Evolutionary conservation across 2,888 invertebrate species (phyloP).

Genomic region (Lasioglossum leucozonium): DNA sequence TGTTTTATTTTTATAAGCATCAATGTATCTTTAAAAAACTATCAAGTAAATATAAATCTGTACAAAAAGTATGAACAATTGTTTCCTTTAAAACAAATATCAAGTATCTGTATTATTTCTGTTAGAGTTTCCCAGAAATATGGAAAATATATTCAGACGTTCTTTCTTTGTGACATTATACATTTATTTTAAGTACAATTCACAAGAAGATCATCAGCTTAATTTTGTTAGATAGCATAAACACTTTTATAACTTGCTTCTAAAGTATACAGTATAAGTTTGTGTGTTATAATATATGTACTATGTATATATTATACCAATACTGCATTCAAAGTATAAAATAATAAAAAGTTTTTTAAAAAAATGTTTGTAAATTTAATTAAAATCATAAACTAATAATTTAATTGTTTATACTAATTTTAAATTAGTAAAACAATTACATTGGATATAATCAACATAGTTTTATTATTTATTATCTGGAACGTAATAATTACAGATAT

Average conservation of each 20-base stretch:
- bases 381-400: not conserved
- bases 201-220: not conserved
- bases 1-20: conserved; percentile 64
- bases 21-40: conserved; percentile 43
- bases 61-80: conserved; percentile 23
- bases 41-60: conserved; percentile 45
- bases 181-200: conserved; percentile 20
- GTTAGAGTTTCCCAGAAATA: not conserved
- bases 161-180: conserved; percentile 38
- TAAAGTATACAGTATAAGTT: conserved; percentile 16
- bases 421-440: not conserved
- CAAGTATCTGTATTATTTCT: conserved; percentile 1
- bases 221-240: conserved; percentile 1
- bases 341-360: conserved; percentile 25
- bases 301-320: not conserved
- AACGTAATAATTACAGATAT: conserved; percentile 14
- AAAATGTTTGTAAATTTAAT: not conserved
- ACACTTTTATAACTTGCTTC: conserved; percentile 21
- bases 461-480: conserved; percentile 12
- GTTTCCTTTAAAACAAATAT: conserved; percentile 11
- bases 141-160: conserved; percentile 34
- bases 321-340: conserved; percentile 17
- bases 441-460: not conserved
- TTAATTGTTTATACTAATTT: not conserved
- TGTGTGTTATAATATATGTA: conserved; percentile 19